phyloP scores from a whole-genome alignment of 2,888 invertebrate species.

The Ceratothoa steindachneri region DNA sequence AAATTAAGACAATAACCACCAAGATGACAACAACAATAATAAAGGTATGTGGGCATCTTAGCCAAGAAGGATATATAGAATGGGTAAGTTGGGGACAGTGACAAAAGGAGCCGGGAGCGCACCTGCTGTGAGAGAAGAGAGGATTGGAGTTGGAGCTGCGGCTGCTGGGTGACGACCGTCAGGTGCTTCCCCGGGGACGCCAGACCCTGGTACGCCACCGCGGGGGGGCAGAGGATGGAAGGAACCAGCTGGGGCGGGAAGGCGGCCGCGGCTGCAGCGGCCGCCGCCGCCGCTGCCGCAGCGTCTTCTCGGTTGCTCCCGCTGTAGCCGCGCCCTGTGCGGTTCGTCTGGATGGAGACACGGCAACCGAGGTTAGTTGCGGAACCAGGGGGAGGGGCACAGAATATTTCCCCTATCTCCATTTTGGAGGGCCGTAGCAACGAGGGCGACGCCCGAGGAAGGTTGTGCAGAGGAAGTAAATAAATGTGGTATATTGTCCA shows the following conservation, averaged over 20 bases:
- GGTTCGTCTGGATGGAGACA: slow-evolving; percentile 51
- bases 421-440: no score
- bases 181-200: slow-evolving; percentile 60
- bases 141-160: slow-evolving; percentile 71
- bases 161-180: slow-evolving; percentile 61
- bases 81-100: background rate
- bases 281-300: slow-evolving; percentile 35
- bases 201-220: background rate
- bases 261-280: slow-evolving; percentile 44
- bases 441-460: no score
- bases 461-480: no score
- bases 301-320: slow-evolving; percentile 41
- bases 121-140: slow-evolving; percentile 72
- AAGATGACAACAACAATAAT: background rate
- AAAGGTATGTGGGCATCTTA: background rate
- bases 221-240: slow-evolving; percentile 54
- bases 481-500: no score
- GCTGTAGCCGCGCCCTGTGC: slow-evolving; percentile 48
- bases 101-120: background rate
- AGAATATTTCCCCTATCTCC: no score
- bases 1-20: background rate
- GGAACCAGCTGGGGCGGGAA: slow-evolving; percentile 48
- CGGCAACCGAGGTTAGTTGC: no score
- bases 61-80: background rate
- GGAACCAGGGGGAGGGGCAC: no score